Percentiles rank a stretch among this genome's conserved stretches.
These are phyloP conservation scores for Dasyurus viverrinus DNA, from an alignment of 2,113 vertebrate genomes.

Conservation along the genomic window DNA sequence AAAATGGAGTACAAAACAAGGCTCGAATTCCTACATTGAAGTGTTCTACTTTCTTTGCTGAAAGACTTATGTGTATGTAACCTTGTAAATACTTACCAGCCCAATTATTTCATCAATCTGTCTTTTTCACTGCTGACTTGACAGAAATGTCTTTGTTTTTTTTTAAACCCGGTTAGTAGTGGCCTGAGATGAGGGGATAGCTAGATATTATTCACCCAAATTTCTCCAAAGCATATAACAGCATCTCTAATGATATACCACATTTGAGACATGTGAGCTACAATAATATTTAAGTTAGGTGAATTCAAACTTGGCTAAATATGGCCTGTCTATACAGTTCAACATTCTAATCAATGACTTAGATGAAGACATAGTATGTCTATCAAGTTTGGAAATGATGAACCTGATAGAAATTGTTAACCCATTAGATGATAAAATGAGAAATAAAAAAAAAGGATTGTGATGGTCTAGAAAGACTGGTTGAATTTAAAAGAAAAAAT, in stretches of 20 bases:
- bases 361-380: neutral
- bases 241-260: neutral
- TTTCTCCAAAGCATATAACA: neutral
- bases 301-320: neutral
- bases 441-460: neutral
- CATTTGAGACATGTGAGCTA: neutral
- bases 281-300: neutral
- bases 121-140: constrained; percentile 66
- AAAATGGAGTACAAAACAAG: constrained; percentile 41
- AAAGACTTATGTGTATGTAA: constrained; percentile 38
- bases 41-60: neutral
- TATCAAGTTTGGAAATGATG: neutral
- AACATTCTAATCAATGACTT: neutral
- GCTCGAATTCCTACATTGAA: constrained; percentile 54
- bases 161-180: constrained; percentile 52
- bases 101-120: constrained; percentile 62
- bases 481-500: neutral
- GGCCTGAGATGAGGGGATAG: neutral
- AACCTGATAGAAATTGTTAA: neutral
- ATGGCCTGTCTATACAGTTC: neutral
- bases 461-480: neutral
- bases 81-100: constrained; percentile 54
- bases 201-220: neutral
- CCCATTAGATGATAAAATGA: neutral
- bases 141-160: constrained; percentile 51